A percentile compares a stretch with the other conserved stretches of the same genome.
phyloP scores from a whole-genome alignment of 2,888 invertebrate species.

The Abrostola tripartita region DNA sequence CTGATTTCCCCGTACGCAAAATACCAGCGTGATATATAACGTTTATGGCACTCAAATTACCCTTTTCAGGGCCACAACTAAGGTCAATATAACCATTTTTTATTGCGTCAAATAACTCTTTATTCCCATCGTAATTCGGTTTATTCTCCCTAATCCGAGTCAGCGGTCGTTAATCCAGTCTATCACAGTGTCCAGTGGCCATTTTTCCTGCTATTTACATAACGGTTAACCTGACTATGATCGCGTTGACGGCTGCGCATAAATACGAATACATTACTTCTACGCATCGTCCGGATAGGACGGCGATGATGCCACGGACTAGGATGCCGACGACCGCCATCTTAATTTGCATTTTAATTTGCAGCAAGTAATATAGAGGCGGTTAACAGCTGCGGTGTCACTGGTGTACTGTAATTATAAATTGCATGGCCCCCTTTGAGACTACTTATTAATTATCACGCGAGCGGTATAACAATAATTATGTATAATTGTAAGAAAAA shows the following conservation, averaged over 20 bases:
- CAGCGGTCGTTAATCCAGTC: conserved; percentile 44
- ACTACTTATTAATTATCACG: neutral
- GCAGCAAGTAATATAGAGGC: conserved; percentile 54
- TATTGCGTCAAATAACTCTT: neutral
- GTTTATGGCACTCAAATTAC: too few species aligned
- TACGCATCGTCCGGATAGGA: conserved; percentile 41
- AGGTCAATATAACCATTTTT: neutral
- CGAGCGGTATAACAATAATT: neutral
- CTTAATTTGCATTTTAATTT: conserved; percentile 68
- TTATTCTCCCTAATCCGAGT: conserved; percentile 34
- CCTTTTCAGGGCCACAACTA: neutral
- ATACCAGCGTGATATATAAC: too few species aligned
- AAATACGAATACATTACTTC: conserved; percentile 52
- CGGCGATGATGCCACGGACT: conserved; percentile 18
- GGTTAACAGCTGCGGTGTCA: conserved; percentile 38
- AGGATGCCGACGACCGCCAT: conserved; percentile 26
- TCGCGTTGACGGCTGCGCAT: conserved; percentile 48
- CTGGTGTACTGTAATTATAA: conserved; percentile 35
- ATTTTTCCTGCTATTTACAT: conserved; percentile 52
- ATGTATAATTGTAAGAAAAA: neutral
- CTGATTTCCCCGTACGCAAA: too few species aligned
- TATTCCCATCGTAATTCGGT: conserved; percentile 9
- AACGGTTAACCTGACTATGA: conserved; percentile 53
- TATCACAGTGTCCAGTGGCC: conserved; percentile 29
- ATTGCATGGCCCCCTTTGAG: conserved; percentile 17